Base-by-base conservation (phyloP, 1,140 invertebrate species). In the Chrysopa pallens region DNA sequence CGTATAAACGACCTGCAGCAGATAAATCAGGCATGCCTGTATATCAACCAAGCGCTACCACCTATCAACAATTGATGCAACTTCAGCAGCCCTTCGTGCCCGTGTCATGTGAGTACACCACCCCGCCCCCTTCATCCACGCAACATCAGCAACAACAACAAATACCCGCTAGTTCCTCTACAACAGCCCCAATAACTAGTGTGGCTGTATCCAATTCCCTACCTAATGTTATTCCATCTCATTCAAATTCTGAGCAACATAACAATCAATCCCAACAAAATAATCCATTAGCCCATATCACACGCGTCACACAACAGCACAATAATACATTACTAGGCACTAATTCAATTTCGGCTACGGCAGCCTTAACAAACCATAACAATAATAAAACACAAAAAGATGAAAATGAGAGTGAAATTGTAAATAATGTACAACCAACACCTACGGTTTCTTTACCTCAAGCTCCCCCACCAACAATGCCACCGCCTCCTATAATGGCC, bases 21-120 rank as follows among this genome's bases (percentile, higher is more conserved):
- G 88, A 92, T 65, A 95, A 95, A 67, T 89, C 85, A 59, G 90
- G 89, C 52, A 75, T 94, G 61, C 89, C 90, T 51, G 84, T 95
- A 52, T 96, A 93, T 71, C 89, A 93, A 67, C 88, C 87, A 53
- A 76, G 73, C 59, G 80, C 79, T 55, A 84, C 83, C 52, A 84
- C 86, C 55, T 93, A 93, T 70, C 89, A 94, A 66, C 88, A 88
- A 69, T 73, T 93, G 64, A 91, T 94, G 85, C 87, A 88, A 71
- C 69, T 88, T 51, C 84, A 87, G 69, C 87, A 92, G 76, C 86
- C 86, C 57, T 86, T 84, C 72, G 80, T 86, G 72, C 81, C 82
- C 74, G 80, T 86, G 68, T 85, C 81, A 84, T 86, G 82, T 86
- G 80, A 86, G 83, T 85, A 84, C 76, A 74, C 73, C 66, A 72